Conservation (phyloP, 2,113 vertebrate species). For the Hucho hucho region DNA sequence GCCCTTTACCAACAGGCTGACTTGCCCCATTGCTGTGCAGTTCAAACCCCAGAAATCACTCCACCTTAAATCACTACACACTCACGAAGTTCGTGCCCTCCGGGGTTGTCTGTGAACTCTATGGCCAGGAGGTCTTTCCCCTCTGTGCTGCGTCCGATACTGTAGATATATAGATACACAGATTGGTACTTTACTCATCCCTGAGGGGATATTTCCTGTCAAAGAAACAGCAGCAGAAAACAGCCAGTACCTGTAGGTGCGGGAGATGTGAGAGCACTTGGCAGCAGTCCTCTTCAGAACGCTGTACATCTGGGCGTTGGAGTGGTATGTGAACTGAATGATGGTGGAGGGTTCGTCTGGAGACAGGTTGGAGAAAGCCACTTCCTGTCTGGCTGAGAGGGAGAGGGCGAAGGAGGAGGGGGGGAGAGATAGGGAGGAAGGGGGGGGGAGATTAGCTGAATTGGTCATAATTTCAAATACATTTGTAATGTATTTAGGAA, state of each 20-base stretch:
- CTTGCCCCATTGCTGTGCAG: too few species aligned
- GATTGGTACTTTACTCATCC: too few species aligned
- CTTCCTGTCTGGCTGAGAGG: constrained; percentile 74
- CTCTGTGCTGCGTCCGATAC: constrained; percentile 90
- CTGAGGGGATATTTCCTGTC: too few species aligned
- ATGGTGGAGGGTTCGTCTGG: constrained; percentile 78
- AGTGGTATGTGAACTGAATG: constrained; percentile 87
- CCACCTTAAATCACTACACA: constrained; percentile 24
- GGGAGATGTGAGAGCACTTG: constrained; percentile 85
- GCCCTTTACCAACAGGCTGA: too few species aligned
- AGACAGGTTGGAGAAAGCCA: constrained; percentile 59
- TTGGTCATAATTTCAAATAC: too few species aligned
- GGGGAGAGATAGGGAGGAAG: not conserved
- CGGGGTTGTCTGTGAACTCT: constrained; percentile 90
- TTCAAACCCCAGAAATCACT: not conserved
- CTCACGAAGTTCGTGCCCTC: constrained; percentile 91
- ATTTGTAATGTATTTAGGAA: too few species aligned
- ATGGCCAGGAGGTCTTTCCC: constrained; percentile 91
- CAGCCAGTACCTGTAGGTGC: constrained; percentile 77
- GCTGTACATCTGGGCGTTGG: constrained; percentile 86
- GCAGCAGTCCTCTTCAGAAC: constrained; percentile 83
- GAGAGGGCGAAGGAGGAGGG: constrained; percentile 6
- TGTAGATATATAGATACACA: constrained; percentile 74
- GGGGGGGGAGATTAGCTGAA: not conserved
- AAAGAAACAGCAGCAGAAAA: too few species aligned